These are phyloP conservation scores for Drosophila kepulauana DNA, from an alignment of 1,140 invertebrate species.

Conservation along the genomic window DNA sequence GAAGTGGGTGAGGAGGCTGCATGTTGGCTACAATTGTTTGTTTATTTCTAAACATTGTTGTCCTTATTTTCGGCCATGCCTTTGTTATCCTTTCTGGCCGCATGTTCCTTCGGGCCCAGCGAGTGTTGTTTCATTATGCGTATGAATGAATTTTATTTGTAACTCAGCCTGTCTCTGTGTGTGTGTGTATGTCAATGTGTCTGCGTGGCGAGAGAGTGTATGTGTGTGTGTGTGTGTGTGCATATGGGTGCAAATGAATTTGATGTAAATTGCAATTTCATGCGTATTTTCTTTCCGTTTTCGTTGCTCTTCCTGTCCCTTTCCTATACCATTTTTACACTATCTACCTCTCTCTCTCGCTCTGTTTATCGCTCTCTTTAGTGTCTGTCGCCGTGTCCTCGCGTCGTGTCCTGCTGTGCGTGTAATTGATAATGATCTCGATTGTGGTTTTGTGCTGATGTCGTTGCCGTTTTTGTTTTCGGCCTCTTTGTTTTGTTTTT, in stretches of 20 bases:
- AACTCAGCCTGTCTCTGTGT: slow-evolving; percentile 39
- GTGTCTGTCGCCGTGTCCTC: slow-evolving; percentile 49
- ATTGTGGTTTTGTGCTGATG: slow-evolving; percentile 69
- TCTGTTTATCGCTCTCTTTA: slow-evolving; percentile 12
- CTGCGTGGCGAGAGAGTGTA: slow-evolving; percentile 13
- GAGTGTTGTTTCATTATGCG: slow-evolving; percentile 77
- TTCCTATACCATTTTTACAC: slow-evolving; percentile 5
- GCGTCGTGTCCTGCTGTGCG: slow-evolving; percentile 73
- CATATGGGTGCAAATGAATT: slow-evolving; percentile 80
- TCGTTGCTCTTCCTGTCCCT: slow-evolving; percentile 22
- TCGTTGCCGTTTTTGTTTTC: slow-evolving; percentile 47
- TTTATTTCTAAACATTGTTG: slow-evolving; percentile 82
- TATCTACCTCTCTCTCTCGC: not conserved
- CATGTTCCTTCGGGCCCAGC: slow-evolving; percentile 48
- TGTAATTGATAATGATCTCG: slow-evolving; percentile 83
- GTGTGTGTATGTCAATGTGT: slow-evolving; percentile 14
- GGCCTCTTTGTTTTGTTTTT: slow-evolving; percentile 57
- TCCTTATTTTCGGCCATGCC: slow-evolving; percentile 73
- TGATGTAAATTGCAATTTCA: slow-evolving; percentile 83
- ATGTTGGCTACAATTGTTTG: slow-evolving; percentile 72
- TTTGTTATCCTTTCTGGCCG: slow-evolving; percentile 65
- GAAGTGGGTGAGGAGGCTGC: not conserved
- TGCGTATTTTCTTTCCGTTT: slow-evolving; percentile 79
- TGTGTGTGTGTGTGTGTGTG: slow-evolving; percentile 37
- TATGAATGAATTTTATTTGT: slow-evolving; percentile 82